Evolutionary conservation across 2,888 invertebrate genomes (phyloP), one percentile per base, ranked within the genome.

Genomic region (Melanchra persicariae): DNA sequence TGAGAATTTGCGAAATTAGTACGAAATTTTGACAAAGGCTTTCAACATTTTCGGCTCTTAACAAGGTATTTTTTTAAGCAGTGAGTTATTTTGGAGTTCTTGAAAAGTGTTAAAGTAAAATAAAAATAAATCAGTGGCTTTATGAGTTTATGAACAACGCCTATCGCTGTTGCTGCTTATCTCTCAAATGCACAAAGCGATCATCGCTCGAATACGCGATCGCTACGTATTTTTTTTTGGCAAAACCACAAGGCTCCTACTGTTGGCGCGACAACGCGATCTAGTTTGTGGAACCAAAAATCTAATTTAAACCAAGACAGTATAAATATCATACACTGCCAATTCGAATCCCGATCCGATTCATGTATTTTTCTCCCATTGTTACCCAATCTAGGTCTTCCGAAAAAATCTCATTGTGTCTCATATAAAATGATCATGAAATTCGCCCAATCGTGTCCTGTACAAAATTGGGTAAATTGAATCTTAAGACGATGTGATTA

Each of bases 401-500:
- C n/a, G 10, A 57, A 70, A 40, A 79, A 60, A 54, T 70, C 15
- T 34, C 22, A 70, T 61, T 47, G 61, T 62, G 40, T 54, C 49
- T 19, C 34, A 47, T 66, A 72, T 19, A 80, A 81, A 81, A 81
- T 75, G 66, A 74, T 76, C 71, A 81, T 78, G 64, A 78, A 87
- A 85, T 82, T 81, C 72, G 69, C 69, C 85, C 77, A 87, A 85
- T 84, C 74, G 81, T 79, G 52, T 71, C 74, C 69, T 57, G 74
- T 67, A 73, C 76, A 67, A 77, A 74, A 90, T 91, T 88, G 86
- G 88, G 83, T 86, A 87, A 87, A 91, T 90, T 84, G 82, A 82
- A 88, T 89, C 89, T 88, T 84, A 78, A 76, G 78, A 52, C 79
- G 85, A 87, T 83, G 84, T 85, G 87, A 91, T 91, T 89, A 90